Evolutionary conservation across 2,113 vertebrate species (phyloP), one percentile per base, ranked within the genome.

Genomic region (Psittacara wagleri): DNA sequence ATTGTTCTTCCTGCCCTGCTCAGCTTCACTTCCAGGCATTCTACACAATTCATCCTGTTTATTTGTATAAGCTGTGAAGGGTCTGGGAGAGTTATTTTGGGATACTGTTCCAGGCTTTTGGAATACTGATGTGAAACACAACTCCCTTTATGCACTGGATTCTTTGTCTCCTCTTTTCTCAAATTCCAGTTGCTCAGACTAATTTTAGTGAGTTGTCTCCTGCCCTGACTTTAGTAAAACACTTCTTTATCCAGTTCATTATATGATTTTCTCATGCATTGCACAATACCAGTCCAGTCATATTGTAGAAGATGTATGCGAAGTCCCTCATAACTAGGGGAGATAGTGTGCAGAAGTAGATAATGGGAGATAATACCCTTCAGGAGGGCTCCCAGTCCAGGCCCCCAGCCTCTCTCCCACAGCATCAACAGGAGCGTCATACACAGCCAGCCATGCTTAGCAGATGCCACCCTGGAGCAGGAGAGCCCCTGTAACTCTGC

Each of bases 31-130:
- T 96, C 94, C 95, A 90, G 94, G 92, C 63, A 96, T 95, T 96
- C 92, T 95, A 25, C 54, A 85, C 67, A 90, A 57, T 72, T 54
- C 93, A 85, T 96, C 93, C 90, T 96, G 95, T 97, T 96, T 96
- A 95, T 88, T 81, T 6, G 1, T 70, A 78, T 28, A 51, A 81
- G 39, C 48, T 49, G 35, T 51, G 55, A 94, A 90, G 33, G 11
- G 43, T 72, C 61, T 76, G 49, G 43, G 70, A 37, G 27, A 86
- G 80, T 83, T 96, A 96, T 94, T 96, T 88, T 72, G 59, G 57
- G 68, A 87, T 70, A 49, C 46, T 48, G 19, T 37, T 19, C 62
- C 78, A 90, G 90, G 69, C 57, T 83, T 91, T 25, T 14, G 61
- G 61, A 28, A 83, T 74, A 44, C 3, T 13, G 18, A 25, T 69